Conservation (phyloP, 2,888 invertebrate genomes). For the Candidula unifasciata region DNA sequence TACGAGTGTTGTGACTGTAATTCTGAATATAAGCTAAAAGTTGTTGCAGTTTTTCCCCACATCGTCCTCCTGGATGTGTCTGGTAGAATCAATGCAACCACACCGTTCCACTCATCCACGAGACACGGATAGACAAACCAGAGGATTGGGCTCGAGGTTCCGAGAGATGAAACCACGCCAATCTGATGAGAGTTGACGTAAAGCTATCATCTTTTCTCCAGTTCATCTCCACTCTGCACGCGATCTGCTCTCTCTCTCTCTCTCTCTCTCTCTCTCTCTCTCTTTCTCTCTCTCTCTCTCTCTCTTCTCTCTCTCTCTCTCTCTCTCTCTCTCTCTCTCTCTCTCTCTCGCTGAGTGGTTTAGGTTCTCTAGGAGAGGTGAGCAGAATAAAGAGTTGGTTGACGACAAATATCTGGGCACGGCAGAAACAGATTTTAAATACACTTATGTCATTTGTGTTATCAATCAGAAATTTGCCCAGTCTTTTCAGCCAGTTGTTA, state of each 20-base stretch:
- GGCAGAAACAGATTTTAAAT: too few species aligned
- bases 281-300: constrained; percentile 14
- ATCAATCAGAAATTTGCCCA: too few species aligned
- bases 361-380: too few species aligned
- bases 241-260: constrained; percentile 25
- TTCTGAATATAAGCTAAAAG: too few species aligned
- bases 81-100: constrained; percentile 11
- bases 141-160: constrained; percentile 19
- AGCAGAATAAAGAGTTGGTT: too few species aligned
- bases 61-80: neutral
- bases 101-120: constrained; percentile 15
- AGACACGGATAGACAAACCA: constrained; percentile 26
- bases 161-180: constrained; percentile 21
- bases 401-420: too few species aligned
- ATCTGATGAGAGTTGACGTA: constrained; percentile 17
- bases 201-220: constrained; percentile 33
- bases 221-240: constrained; percentile 30
- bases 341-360: neutral
- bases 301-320: neutral
- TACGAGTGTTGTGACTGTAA: too few species aligned
- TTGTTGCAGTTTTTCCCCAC: neutral
- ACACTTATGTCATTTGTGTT: too few species aligned
- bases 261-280: neutral
- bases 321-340: neutral
- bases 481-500: too few species aligned